Evolutionary conservation across 1,140 invertebrate genomes (phyloP).

Genomic region (Geopemphigus sp.): DNA sequence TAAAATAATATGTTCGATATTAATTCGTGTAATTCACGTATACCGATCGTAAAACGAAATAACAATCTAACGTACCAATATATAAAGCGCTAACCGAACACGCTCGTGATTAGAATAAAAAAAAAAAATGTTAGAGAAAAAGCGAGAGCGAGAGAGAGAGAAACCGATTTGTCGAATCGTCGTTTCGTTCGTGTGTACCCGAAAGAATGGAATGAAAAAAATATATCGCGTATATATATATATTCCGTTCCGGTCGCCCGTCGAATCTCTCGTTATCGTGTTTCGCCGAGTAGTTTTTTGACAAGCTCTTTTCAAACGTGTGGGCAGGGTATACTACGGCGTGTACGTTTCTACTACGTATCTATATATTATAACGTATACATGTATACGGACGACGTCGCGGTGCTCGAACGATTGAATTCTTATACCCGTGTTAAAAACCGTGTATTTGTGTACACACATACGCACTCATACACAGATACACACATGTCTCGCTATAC

Average conservation of each 20-base stretch:
- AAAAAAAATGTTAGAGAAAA: too few relatives aligned
- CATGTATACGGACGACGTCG: background rate
- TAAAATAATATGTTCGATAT: background rate
- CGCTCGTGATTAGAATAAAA: background rate
- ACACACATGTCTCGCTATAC: background rate
- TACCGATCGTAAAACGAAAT: too few relatives aligned
- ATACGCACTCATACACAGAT: too few relatives aligned
- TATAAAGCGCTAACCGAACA: too few relatives aligned
- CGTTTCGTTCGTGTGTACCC: background rate
- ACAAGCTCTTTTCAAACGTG: background rate
- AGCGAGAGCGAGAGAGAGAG: too few relatives aligned
- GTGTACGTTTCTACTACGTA: too few relatives aligned
- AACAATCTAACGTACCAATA: too few relatives aligned
- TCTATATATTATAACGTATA: too few relatives aligned
- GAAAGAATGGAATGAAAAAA: background rate
- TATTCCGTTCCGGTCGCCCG: background rate
- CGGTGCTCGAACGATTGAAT: background rate
- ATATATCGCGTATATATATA: too few relatives aligned
- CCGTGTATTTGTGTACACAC: too few relatives aligned
- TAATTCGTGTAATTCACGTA: background rate
- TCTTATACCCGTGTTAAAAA: background rate
- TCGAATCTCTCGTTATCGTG: background rate
- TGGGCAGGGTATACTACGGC: too few relatives aligned
- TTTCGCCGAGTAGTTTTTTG: conserved; percentile 10
- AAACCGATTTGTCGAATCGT: conserved; percentile 5